These are phyloP conservation scores for Baryphthengus martii DNA, from an alignment of 2,113 vertebrate genomes.

Conservation along the genomic window DNA sequence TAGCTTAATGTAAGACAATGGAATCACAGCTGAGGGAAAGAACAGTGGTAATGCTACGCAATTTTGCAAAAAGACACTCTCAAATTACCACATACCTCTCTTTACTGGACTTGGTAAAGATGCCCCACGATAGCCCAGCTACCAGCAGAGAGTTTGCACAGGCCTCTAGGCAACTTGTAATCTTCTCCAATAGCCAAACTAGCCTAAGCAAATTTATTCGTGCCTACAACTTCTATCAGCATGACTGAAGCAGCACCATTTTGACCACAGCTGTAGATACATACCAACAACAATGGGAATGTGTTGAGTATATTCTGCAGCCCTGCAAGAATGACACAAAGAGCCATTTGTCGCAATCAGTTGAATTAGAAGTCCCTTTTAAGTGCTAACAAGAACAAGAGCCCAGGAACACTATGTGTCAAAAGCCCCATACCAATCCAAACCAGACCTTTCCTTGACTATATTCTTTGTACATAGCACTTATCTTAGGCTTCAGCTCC, in stretches of 20 bases:
- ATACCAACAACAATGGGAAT: not conserved
- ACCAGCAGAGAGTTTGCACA: not conserved
- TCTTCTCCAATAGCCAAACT: not conserved
- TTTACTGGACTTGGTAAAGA: not conserved
- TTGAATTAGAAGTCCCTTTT: not conserved
- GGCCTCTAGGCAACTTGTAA: not conserved
- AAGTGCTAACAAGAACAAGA: not conserved
- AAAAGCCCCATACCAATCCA: too few relatives aligned
- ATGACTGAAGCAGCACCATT: not conserved
- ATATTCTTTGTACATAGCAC: not conserved
- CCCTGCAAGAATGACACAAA: not conserved
- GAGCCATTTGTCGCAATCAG: not conserved
- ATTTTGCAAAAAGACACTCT: not conserved
- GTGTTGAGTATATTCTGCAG: not conserved
- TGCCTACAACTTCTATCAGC: not conserved
- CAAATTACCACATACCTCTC: not conserved
- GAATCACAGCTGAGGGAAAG: rapidly evolving
- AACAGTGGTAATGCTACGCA: not conserved
- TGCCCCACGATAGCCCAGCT: not conserved
- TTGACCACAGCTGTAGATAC: not conserved
- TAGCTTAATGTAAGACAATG: not conserved
- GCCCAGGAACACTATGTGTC: rapidly evolving
- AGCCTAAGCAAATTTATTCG: not conserved
- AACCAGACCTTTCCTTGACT: not conserved
- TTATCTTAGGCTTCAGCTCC: not conserved